Percentiles rank a stretch among this genome's conserved stretches.
phyloP scores from a whole-genome alignment of 2,113 vertebrate genomes.

The Oryctolagus cuniculus region mOryCun1.1 NC_091442.1:119311001-119311500 shows the following conservation, averaged over 20 bases:
- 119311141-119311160: rapidly evolving
- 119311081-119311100: conserved; percentile 66
- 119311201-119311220: neutral
- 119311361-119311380: no score
- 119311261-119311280: neutral
- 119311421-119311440: neutral
- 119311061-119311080: neutral
- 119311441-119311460: neutral
- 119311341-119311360: no score
- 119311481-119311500: neutral
- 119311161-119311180: neutral
- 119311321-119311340: neutral
- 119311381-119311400: neutral
- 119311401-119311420: no score
- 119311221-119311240: no score
- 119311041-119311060: rapidly evolving
- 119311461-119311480: neutral
- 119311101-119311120: neutral
- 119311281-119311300: neutral
- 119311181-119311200: neutral
- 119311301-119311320: neutral
- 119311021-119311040: neutral
- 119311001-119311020: rapidly evolving
- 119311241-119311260: rapidly evolving
- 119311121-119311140: conserved; percentile 34